These are phyloP conservation scores for Scaptomyza reducta DNA, from an alignment of 2,888 invertebrate species.

Conservation along the genomic window DNA sequence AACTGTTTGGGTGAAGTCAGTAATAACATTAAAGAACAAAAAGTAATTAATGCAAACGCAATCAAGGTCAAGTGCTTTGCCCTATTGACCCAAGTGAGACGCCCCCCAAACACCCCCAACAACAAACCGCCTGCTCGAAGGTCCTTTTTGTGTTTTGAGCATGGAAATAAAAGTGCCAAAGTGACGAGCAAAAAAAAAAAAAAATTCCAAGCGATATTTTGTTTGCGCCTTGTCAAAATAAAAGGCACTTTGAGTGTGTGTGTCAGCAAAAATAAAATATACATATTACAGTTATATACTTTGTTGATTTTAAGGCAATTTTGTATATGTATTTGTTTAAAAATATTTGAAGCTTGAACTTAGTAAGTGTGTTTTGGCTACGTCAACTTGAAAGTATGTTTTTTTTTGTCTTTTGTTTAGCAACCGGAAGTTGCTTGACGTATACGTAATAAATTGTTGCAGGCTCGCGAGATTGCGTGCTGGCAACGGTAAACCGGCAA, in stretches of 20 bases:
- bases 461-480: conserved; percentile 65
- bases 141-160: conserved; percentile 33
- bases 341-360: not conserved
- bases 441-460: conserved; percentile 70
- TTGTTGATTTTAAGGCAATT: too few relatives aligned
- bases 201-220: conserved; percentile 3
- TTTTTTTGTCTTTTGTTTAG: conserved; percentile 11
- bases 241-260: too few relatives aligned
- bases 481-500: conserved; percentile 50
- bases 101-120: not conserved
- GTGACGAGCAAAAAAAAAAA: conserved; percentile 62
- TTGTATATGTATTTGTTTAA: too few relatives aligned
- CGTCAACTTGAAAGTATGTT: not conserved
- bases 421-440: conserved; percentile 72
- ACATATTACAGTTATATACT: too few relatives aligned
- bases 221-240: too few relatives aligned
- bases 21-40: conserved; percentile 68
- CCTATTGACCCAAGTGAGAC: conserved; percentile 64
- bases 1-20: conserved; percentile 39
- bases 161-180: conserved; percentile 75
- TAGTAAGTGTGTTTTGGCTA: not conserved
- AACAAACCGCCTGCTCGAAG: conserved; percentile 19
- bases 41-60: conserved; percentile 75
- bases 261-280: too few relatives aligned
- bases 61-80: conserved; percentile 77